Evolutionary conservation across 2,797 vertebrate genomes (phyloP), one percentile per base, ranked within the genome.

Genomic region (Bradypodion ventrale): DNA sequence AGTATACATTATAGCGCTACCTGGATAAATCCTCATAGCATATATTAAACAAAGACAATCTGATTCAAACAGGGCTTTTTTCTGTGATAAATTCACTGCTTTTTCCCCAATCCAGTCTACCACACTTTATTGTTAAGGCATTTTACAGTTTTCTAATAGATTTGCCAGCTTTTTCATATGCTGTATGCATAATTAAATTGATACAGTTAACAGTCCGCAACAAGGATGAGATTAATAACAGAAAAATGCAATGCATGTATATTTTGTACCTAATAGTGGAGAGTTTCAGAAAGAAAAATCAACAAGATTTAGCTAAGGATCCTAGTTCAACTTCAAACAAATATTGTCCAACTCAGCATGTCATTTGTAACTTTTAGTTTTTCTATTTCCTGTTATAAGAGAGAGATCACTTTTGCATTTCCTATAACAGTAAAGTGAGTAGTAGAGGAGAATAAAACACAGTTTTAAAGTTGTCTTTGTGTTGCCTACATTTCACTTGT

Each of bases 301-400:
- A 6, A 42, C 40, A 87, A 83, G 5, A 62, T 59, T 81, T 13
- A 13, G 7, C 80, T 44, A 70, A 27, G 15, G 8, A 1, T 15
- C 52, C 25, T 32, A 12, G 2, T 25, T 21, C 44, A 52, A 40
- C 25, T 0, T n/a, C 9, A 12, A 21, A 70, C n/a, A 25, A 60
- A 59, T 23, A 87, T 89, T 63, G 10, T 87, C 87, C 37, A 81
- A 65, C 23, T 59, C 59, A n/a, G 1, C 15, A 0, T 46, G 88
- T 78, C 7, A 12, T 32, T 84, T 77, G 1, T 74, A 44, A 85
- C 83, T 37, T 10, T 12, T 10, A 3, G 0, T 62, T 87, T 59
- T 0, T 56, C 62, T n/a, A 72, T 87, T 82, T 83, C 32, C 1
- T 16, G 46, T 65, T 32, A 9, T 49, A 5, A 1, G 0, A 1